Conservation (phyloP, 1,140 invertebrate species). For the Bombus confusus region DNA sequence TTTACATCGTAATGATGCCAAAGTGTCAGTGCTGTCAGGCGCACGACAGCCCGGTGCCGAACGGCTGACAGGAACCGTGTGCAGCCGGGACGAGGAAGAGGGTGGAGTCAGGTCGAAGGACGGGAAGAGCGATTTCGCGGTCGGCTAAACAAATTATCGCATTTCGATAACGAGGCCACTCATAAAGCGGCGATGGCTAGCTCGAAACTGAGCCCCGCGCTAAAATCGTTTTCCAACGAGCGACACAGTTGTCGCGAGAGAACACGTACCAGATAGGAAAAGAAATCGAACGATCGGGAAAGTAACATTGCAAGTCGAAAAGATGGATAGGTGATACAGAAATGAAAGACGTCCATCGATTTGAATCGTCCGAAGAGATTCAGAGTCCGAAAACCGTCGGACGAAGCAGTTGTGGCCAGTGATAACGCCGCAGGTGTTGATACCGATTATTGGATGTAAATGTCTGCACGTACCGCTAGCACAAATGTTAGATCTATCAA, state of each 20-base stretch:
- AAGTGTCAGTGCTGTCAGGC: constrained; percentile 67
- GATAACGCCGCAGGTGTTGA: not conserved
- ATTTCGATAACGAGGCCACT: constrained; percentile 71
- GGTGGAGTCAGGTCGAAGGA: constrained; percentile 7
- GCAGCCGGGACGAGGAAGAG: too few species aligned
- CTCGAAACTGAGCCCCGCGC: not conserved
- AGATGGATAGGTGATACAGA: not conserved
- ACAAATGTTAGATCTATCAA: constrained; percentile 24
- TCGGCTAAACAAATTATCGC: constrained; percentile 71
- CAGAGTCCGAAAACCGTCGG: not conserved
- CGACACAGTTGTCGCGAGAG: not conserved
- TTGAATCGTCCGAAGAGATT: too few species aligned
- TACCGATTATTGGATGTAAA: constrained; percentile 8
- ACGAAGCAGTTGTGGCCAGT: not conserved
- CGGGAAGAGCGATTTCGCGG: constrained; percentile 58
- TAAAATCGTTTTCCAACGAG: constrained; percentile 5
- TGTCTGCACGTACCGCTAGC: not conserved
- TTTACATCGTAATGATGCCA: constrained; percentile 70
- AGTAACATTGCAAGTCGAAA: not conserved
- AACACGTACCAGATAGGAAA: not conserved
- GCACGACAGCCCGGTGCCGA: constrained; percentile 57
- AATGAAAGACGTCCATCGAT: not conserved
- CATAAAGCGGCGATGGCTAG: constrained; percentile 42
- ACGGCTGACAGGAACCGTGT: constrained; percentile 34
- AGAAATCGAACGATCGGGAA: not conserved